Percentiles rank a stretch among this genome's conserved stretches.
phyloP scores from a whole-genome alignment of 2,888 invertebrate genomes.

The Phaedon cochleariae region DNA sequence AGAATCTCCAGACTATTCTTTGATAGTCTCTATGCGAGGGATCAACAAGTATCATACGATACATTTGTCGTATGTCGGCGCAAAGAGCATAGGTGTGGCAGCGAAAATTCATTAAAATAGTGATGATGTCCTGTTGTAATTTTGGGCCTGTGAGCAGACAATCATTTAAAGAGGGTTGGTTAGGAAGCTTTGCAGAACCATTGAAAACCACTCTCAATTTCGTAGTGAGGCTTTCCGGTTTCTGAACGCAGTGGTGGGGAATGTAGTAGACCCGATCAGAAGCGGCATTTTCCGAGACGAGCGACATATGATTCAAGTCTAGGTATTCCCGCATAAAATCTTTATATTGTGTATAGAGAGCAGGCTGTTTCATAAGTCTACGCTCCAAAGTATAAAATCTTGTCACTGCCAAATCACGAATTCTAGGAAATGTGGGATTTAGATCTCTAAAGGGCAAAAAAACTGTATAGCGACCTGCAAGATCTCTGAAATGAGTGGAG shows the following conservation, averaged over 20 bases:
- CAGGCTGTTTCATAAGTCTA: background rate
- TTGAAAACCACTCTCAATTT: slow-evolving; percentile 24
- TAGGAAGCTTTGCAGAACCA: background rate
- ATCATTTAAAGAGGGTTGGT: slow-evolving; percentile 15
- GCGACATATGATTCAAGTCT: slow-evolving; percentile 7
- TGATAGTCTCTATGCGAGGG: slow-evolving; percentile 6
- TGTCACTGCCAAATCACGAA: slow-evolving; percentile 9
- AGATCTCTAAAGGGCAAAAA: no score
- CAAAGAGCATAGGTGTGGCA: background rate
- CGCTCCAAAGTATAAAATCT: slow-evolving; percentile 9
- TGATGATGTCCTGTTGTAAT: slow-evolving; percentile 21
- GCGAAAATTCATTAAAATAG: slow-evolving; percentile 13
- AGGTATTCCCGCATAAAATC: slow-evolving; percentile 16
- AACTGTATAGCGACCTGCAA: no score
- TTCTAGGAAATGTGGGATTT: no score
- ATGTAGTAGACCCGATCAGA: background rate
- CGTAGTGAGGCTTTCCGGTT: background rate
- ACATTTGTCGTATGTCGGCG: slow-evolving; percentile 24
- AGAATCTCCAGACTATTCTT: slow-evolving; percentile 6
- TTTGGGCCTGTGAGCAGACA: slow-evolving; percentile 15
- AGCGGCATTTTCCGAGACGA: background rate
- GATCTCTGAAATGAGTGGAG: slow-evolving; percentile 1
- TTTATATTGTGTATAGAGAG: background rate
- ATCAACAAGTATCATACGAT: slow-evolving; percentile 4
- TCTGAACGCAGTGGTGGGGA: slow-evolving; percentile 13